Conservation (phyloP, 1,140 invertebrate species). For the Apis mellifera region DNA sequence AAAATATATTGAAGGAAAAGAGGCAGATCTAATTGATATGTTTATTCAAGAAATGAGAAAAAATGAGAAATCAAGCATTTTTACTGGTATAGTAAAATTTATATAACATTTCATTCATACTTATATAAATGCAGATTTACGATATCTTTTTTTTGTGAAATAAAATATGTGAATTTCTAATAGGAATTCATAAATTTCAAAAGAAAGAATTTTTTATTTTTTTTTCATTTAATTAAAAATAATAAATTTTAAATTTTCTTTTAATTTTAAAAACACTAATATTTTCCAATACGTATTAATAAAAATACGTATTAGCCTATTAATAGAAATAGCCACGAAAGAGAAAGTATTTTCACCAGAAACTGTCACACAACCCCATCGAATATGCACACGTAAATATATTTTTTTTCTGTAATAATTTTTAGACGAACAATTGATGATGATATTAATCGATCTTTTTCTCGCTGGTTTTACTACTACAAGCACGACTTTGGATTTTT, state of each 20-base stretch:
- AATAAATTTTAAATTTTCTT: not conserved
- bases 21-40: conserved; percentile 89
- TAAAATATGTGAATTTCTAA: not conserved
- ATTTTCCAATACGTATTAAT: not conserved
- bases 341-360: conserved; percentile 26
- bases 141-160: not conserved
- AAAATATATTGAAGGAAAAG: conserved; percentile 79
- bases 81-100: conserved; percentile 81
- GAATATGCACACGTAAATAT: not conserved
- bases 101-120: not conserved
- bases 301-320: too few relatives aligned
- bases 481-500: conserved; percentile 87
- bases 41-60: conserved; percentile 87
- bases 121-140: not conserved
- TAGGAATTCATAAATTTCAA: not conserved
- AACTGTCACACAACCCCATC: not conserved
- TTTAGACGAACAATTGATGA: conserved; percentile 85
- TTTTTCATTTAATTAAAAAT: not conserved
- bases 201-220: not conserved
- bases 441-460: conserved; percentile 87
- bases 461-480: conserved; percentile 89
- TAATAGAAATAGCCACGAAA: not conserved
- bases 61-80: conserved; percentile 79
- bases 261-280: not conserved
- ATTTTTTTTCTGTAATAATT: not conserved